A percentile compares a stretch with the other conserved stretches of the same genome.
Conservation (phyloP, 2,888 invertebrate species). For the Sinohyriopsis cumingii region DNA sequence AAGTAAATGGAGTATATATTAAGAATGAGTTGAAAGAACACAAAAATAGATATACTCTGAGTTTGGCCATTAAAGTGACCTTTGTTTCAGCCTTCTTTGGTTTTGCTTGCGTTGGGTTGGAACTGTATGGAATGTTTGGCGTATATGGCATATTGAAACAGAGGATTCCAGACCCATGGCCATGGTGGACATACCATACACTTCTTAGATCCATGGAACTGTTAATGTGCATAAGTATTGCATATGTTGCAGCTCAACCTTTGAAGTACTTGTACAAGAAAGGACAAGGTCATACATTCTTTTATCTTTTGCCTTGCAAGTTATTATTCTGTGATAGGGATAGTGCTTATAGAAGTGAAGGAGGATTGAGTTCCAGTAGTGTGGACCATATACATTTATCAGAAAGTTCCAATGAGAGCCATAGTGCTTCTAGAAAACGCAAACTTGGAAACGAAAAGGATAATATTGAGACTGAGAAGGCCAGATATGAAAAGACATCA, state of each 20-base stretch:
- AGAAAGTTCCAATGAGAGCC: conserved; percentile 19
- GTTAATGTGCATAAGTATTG: conserved; percentile 85
- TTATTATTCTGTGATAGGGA: conserved; percentile 31
- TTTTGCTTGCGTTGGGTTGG: conserved; percentile 86
- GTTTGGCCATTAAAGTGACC: conserved; percentile 91
- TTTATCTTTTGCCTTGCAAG: conserved; percentile 34
- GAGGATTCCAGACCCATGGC: conserved; percentile 78
- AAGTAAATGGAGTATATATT: conserved; percentile 13
- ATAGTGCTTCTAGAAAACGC: no score
- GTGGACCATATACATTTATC: conserved; percentile 27
- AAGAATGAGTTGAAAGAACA: conserved; percentile 18
- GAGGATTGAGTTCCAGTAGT: conserved; percentile 20
- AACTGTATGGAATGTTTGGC: conserved; percentile 86
- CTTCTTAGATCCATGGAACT: conserved; percentile 89
- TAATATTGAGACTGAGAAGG: no score
- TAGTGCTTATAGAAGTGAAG: conserved; percentile 10
- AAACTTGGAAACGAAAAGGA: no score
- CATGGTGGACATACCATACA: conserved; percentile 93
- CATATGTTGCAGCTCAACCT: conserved; percentile 87
- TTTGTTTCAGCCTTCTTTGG: conserved; percentile 89
- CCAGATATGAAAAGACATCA: no score
- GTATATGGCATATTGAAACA: conserved; percentile 73
- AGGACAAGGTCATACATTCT: conserved; percentile 17
- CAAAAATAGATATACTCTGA: conserved; percentile 75
- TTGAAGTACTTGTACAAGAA: conserved; percentile 54